Base-by-base conservation (phyloP, 2,888 invertebrate genomes). In the Drosophila merina region DNA sequence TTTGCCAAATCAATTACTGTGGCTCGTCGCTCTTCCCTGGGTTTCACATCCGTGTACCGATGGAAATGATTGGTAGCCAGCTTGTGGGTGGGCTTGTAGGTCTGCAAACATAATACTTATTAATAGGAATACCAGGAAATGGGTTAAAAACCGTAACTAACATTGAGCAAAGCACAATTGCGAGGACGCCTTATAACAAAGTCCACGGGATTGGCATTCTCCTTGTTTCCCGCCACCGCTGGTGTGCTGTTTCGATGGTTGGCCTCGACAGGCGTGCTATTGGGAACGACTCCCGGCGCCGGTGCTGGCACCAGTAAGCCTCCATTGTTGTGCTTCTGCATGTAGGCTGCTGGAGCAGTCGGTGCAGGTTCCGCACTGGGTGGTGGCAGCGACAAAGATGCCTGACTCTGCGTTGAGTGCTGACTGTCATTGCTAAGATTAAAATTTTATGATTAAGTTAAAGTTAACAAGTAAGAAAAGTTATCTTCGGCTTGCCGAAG, bases 1-100 rank as follows among this genome's bases (percentile, higher is more conserved):
- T 96, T 96, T 31, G 98, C 97, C 84, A 98, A 93, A 92, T 98
- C 97, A 88, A 96, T 95, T 44, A 98, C 96, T 1, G 95, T 95
- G 0, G 97, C 95, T 69, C 96, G 94, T 72, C 97, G 94, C 90
- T 98, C 98, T 79, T 98, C 97, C 80, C 96, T 95, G 0, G 96
- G 95, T 86, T 96, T 95, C 9, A 99, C 97, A 92, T 99, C 98
- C 0, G 95, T 93, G 77, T 95, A 94, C 31, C 95, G 92, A 76
- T 94, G 91, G 89, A 95, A 96, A 91, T 96, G 96, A 91, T 96
- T 96, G 86, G 95, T 94, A 6, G 94, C 93, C 3, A 95, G 93
- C 90, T 96, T 96, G 94, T 95, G 95, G 9, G 93, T 93, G 72
- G 94, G 94, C 67, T 94, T 93, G 85, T 95, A 95, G 25, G 94